phyloP scores from a whole-genome alignment of 2,888 invertebrate species.

The Synanthedon formicaeformis region DNA sequence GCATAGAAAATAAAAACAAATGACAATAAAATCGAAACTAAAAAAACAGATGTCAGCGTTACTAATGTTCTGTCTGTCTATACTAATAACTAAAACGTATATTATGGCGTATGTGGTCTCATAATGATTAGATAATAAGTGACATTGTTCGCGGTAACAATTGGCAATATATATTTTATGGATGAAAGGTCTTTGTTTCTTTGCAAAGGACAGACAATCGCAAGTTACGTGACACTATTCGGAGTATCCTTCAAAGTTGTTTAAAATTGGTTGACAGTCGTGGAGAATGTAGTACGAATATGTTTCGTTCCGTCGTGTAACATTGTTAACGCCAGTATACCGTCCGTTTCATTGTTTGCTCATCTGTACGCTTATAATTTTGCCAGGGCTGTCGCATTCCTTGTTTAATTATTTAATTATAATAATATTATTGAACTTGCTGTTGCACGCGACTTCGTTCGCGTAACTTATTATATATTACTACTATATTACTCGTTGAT shows the following conservation, averaged over 20 bases:
- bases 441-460: too few relatives aligned
- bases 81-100: too few relatives aligned
- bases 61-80: too few relatives aligned
- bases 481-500: too few relatives aligned
- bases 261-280: constrained; percentile 54
- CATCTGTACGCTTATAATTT: constrained; percentile 10
- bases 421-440: too few relatives aligned
- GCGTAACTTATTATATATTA: too few relatives aligned
- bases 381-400: not conserved
- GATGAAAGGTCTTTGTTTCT: not conserved
- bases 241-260: constrained; percentile 12
- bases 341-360: constrained; percentile 24
- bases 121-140: too few relatives aligned
- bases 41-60: too few relatives aligned
- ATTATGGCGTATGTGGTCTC: too few relatives aligned
- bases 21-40: too few relatives aligned
- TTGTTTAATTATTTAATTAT: too few relatives aligned
- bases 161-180: not conserved
- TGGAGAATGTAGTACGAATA: constrained; percentile 51
- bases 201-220: not conserved
- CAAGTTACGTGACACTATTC: not conserved
- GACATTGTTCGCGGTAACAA: not conserved
- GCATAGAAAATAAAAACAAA: too few relatives aligned
- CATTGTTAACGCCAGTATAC: constrained; percentile 26
- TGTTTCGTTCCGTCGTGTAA: constrained; percentile 45